phyloP scores from a whole-genome alignment of 2,888 invertebrate genomes.

The Sphinx pinastri region DNA sequence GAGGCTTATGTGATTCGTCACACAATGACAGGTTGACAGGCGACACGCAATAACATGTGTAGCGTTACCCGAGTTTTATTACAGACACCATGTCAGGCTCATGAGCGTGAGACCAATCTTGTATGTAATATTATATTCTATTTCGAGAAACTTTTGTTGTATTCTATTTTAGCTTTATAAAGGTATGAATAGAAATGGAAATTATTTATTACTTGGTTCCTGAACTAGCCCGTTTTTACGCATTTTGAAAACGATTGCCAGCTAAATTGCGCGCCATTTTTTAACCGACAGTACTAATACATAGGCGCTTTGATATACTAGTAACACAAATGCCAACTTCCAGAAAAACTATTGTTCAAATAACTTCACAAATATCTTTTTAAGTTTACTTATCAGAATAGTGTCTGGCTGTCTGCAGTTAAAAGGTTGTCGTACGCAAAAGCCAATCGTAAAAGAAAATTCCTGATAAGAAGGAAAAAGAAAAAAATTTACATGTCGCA shows the following conservation, averaged over 20 bases:
- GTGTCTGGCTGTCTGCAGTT: not conserved
- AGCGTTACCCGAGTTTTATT: constrained; percentile 59
- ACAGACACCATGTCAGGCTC: constrained; percentile 46
- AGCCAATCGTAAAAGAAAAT: not conserved
- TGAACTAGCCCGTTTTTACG: no score
- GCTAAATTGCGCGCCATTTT: no score
- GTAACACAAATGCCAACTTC: no score
- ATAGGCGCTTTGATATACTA: no score
- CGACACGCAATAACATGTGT: constrained; percentile 60
- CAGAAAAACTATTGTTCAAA: no score
- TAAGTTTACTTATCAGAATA: not conserved
- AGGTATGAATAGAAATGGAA: not conserved
- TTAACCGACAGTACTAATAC: no score
- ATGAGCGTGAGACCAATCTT: constrained; percentile 5
- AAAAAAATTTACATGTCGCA: constrained; percentile 51
- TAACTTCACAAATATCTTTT: no score
- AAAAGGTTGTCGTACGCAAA: not conserved
- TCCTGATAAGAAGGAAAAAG: constrained; percentile 42
- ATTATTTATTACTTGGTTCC: no score
- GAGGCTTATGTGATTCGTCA: constrained; percentile 53
- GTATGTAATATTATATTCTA: constrained; percentile 5
- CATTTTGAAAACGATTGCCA: no score
- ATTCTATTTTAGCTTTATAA: not conserved
- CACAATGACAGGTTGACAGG: constrained; percentile 52
- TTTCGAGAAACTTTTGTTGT: not conserved